Conservation (phyloP, 1,140 invertebrate genomes). For the Hypsibius dujardini region DNA sequence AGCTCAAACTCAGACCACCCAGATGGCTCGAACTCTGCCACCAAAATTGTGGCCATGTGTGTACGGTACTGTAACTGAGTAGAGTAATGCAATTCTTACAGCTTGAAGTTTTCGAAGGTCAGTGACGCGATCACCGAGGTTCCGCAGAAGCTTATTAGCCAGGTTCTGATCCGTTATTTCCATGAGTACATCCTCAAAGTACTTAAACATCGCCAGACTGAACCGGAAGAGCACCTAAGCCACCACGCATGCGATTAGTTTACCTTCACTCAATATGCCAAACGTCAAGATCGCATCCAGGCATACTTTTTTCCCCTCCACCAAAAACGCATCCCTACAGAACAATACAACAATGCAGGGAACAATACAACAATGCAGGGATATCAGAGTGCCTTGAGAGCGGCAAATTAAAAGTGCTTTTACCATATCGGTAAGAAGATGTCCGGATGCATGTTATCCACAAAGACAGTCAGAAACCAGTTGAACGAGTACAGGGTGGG, state of each 20-base stretch:
- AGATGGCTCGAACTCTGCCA: no score
- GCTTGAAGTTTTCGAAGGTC: conserved; percentile 31
- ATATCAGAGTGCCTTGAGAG: no score
- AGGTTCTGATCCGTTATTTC: conserved; percentile 29
- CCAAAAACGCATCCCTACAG: conserved; percentile 39
- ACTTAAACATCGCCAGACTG: conserved; percentile 40
- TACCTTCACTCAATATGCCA: conserved; percentile 8
- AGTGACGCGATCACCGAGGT: conserved; percentile 32
- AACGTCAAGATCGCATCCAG: background rate
- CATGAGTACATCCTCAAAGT: conserved; percentile 37
- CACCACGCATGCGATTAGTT: no score
- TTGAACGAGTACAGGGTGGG: conserved; percentile 40
- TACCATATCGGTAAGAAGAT: conserved; percentile 40
- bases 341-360: no score
- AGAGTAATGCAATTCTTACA: conserved; percentile 18
- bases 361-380: no score
- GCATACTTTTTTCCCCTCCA: conserved; percentile 40
- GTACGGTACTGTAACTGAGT: no score
- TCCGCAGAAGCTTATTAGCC: conserved; percentile 34
- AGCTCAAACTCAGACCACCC: no score
- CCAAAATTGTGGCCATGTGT: no score
- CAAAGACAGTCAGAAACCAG: conserved; percentile 44
- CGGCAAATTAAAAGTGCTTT: background rate
- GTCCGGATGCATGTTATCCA: conserved; percentile 38
- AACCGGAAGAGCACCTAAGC: conserved; percentile 39